Evolutionary conservation across 2,888 invertebrate species (phyloP), one percentile per base, ranked within the genome.

Genomic region (Auanema sp.): DNA sequence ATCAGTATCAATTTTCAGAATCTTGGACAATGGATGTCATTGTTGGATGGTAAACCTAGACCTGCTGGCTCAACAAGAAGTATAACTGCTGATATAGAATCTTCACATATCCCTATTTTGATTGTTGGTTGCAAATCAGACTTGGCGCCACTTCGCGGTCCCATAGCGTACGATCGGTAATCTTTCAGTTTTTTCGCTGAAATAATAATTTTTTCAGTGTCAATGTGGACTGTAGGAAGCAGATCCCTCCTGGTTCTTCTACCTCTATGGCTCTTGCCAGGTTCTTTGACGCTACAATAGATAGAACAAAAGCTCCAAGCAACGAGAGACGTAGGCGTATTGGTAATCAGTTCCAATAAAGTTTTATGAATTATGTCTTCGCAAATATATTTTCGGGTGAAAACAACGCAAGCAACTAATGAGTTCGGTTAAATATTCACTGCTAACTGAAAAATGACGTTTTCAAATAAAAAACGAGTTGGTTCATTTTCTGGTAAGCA

Each of bases 111-210:
- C 82, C 97, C 97, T 0, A 91, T 95, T 79, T 87, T 97, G 70
- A 92, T 96, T 0, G 91, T 96, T 80, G 96, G 95, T 14, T 93
- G 94, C 1, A 97, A 96, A 85, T 88, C 90, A 71, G 95, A 96
- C 86, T 60, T 74, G 24, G 77, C 76, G 5, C 75, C 77, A 0
- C 71, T 79, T 41, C 68, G 79, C 40, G 71, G 62, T 21, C 70
- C 72, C 6, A 58, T 63, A 14, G 64, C 67, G 40, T 68, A 71
- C 49, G 72, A 72, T 63, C 58, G 68, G 70, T 70, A 47, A 12
- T 23, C 16, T 16, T 8, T 43, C 5, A 58, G 8, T 11, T 57
- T 14, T 21, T 54, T 1, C 43, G 12, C 55, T 14, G 21, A 23
- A 42, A 14, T n/a, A 14, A 21, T 21, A 14, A 41, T 14, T 42